Percentiles rank a stretch among this genome's conserved stretches.
Conservation (phyloP, 1,140 invertebrate species). For the Aphis gossypii region DNA sequence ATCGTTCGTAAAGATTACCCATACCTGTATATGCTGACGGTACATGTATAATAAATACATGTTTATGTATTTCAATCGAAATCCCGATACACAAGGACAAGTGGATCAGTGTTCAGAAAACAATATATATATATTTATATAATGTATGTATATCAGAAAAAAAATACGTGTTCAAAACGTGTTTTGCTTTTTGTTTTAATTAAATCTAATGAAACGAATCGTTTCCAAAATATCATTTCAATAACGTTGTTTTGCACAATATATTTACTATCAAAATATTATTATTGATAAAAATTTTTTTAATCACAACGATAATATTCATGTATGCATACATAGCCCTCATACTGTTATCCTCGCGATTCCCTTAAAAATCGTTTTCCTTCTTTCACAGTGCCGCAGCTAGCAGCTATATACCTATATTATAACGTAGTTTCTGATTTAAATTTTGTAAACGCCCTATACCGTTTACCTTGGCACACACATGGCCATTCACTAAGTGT, state of each 20-base stretch:
- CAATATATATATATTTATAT: background rate
- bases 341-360: background rate
- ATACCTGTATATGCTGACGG: background rate
- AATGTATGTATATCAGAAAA: background rate
- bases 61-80: background rate
- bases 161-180: background rate
- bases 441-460: slow-evolving; percentile 23
- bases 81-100: slow-evolving; percentile 5
- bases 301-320: background rate
- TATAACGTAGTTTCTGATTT: background rate
- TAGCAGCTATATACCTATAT: background rate
- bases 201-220: background rate
- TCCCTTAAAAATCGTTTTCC: background rate
- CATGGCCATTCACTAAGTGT: background rate
- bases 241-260: background rate
- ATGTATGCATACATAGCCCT: background rate
- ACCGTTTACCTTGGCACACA: slow-evolving; percentile 37
- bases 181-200: background rate
- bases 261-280: background rate
- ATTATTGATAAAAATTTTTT: background rate
- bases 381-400: no score
- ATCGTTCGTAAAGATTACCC: background rate
- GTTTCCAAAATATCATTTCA: background rate
- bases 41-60: background rate
- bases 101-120: background rate